Conservation (phyloP, 2,113 vertebrate species). For the Gadus chalcogrammus region DNA sequence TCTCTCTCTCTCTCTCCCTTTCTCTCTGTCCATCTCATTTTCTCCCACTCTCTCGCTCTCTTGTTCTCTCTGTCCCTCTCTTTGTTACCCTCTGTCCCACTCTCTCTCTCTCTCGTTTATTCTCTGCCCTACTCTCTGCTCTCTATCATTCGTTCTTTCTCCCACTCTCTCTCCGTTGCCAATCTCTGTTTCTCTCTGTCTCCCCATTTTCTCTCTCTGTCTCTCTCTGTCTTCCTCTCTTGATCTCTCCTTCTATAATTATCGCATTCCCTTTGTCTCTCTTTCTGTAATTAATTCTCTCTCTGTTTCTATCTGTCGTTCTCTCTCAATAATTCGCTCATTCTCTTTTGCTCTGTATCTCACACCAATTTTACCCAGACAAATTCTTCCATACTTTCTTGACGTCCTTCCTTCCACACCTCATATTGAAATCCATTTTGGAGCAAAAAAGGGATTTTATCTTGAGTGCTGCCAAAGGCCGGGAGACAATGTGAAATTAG, state of each 20-base stretch:
- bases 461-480: no score
- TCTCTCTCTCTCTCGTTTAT: background rate
- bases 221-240: background rate
- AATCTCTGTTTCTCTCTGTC: background rate
- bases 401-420: background rate
- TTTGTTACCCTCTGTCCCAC: background rate
- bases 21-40: background rate
- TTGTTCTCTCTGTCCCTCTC: background rate
- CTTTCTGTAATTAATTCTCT: background rate
- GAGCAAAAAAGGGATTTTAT: no score
- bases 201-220: background rate
- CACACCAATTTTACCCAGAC: background rate
- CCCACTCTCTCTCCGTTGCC: background rate
- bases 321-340: background rate
- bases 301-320: background rate
- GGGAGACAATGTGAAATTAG: no score
- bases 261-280: background rate
- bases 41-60: no score
- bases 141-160: background rate
- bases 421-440: no score
- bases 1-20: background rate
- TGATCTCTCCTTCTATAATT: background rate
- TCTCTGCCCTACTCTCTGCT: no score
- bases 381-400: conserved; percentile 24
- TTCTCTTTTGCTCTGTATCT: background rate